A percentile compares a stretch with the other conserved stretches of the same genome.
Evolutionary conservation across 2,113 vertebrate species (phyloP).

Genomic region (Chaetorhynchus papuensis): DNA sequence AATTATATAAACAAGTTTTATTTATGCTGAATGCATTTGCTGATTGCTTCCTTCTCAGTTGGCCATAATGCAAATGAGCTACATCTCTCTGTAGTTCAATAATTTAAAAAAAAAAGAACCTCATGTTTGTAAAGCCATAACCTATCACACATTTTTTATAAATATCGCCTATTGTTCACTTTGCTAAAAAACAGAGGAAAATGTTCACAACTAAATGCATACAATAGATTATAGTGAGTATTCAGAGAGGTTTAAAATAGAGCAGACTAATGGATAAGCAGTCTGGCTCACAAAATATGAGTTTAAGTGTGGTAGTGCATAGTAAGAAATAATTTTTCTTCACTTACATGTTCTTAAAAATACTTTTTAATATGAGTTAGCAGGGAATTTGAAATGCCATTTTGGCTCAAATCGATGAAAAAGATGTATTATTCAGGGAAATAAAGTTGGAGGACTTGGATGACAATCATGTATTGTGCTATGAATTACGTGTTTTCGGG

Average conservation of each 20-base stretch:
- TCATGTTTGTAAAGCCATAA: background rate
- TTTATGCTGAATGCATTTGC: conserved; percentile 35
- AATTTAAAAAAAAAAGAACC: background rate
- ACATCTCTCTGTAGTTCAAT: background rate
- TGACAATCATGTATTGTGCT: background rate
- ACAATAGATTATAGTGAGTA: background rate
- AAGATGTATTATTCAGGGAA: background rate
- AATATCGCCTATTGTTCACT: background rate
- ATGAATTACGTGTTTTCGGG: background rate
- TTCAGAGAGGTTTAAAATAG: background rate
- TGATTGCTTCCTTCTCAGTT: background rate
- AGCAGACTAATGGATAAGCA: background rate
- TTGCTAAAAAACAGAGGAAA: background rate
- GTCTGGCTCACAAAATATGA: background rate
- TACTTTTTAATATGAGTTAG: background rate
- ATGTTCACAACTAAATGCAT: background rate
- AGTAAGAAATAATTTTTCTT: background rate
- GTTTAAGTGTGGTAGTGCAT: background rate
- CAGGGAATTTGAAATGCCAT: background rate
- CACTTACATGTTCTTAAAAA: background rate
- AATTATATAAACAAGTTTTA: conserved; percentile 23
- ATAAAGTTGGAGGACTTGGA: background rate
- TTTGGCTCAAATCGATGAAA: background rate
- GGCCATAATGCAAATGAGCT: background rate
- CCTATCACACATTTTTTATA: background rate